Conservation (phyloP, 2,113 vertebrate species). For the Xenotilapia flavipinnis region DNA sequence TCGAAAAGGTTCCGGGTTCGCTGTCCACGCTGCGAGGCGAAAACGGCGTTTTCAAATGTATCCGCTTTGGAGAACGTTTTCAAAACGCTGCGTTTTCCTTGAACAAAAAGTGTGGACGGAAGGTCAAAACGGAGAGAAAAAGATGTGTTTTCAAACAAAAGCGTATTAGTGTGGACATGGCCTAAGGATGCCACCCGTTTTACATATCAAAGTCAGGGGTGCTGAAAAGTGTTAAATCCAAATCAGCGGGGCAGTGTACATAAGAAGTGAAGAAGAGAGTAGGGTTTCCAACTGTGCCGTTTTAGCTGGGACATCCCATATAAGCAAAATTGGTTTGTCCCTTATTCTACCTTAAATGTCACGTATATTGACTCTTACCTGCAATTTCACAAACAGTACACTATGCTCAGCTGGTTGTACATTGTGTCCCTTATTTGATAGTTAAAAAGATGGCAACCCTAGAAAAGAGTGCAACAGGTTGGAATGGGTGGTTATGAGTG, state of each 20-base stretch:
- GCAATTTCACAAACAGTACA: rapidly evolving
- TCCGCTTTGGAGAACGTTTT: rapidly evolving
- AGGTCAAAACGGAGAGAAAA: not conserved
- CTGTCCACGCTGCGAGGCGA: rapidly evolving
- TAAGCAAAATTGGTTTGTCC: not conserved
- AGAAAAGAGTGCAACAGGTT: not conserved
- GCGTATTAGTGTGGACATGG: not conserved
- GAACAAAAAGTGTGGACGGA: not conserved
- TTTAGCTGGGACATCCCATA: not conserved
- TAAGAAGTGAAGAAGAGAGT: not conserved
- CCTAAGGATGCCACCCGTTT: not conserved
- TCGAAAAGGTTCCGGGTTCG: rapidly evolving
- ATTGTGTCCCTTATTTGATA: not conserved
- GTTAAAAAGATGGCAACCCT: not conserved
- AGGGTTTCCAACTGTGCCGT: rapidly evolving
- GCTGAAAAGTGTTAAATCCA: not conserved
- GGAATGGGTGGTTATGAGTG: not conserved
- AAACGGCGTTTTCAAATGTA: not conserved
- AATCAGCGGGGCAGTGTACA: not conserved
- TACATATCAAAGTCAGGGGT: not conserved
- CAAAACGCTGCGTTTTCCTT: rapidly evolving
- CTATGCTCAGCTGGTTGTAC: not conserved
- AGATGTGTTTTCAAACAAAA: not conserved
- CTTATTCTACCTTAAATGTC: not conserved
- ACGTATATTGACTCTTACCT: rapidly evolving